A percentile compares a stretch with the other conserved stretches of the same genome.
Conservation (phyloP, 2,797 vertebrate species). For the Lepidocolaptes lacrymiger region DNA sequence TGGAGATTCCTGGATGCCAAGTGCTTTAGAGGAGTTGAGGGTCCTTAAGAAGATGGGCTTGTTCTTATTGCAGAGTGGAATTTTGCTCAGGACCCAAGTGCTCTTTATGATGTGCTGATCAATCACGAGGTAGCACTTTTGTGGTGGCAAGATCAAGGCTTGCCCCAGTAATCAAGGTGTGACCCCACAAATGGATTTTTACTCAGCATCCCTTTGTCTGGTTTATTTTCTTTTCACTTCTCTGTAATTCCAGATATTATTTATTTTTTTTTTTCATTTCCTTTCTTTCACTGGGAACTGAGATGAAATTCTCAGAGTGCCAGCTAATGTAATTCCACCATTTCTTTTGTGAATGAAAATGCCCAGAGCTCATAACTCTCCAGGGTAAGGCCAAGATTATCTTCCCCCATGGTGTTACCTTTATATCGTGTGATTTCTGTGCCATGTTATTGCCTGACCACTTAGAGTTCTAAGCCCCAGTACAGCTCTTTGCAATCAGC, state of each 20-base stretch:
- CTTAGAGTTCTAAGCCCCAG: not conserved
- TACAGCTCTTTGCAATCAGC: not conserved
- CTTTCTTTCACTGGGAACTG: not conserved
- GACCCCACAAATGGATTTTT: not conserved
- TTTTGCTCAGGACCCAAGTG: not conserved
- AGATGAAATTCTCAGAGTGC: not conserved
- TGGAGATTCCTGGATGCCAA: not conserved
- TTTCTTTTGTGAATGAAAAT: not conserved
- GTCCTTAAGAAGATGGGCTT: not conserved
- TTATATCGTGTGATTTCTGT: not conserved
- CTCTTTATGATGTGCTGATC: not conserved
- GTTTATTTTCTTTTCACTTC: not conserved
- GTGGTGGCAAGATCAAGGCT: not conserved
- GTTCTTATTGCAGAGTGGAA: not conserved
- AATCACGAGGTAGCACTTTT: not conserved
- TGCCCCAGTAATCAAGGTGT: not conserved
- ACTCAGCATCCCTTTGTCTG: not conserved
- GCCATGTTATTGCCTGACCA: not conserved
- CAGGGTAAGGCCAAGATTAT: not conserved
- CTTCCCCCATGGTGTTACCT: not conserved
- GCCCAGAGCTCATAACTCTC: not conserved
- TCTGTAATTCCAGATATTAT: not conserved
- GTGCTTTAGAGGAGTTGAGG: not conserved
- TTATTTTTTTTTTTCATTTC: not conserved
- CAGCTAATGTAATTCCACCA: not conserved